phyloP scores from a whole-genome alignment of 35 echinoderm and acorn worm genomes.

The Holothuria glaberrima region DNA sequence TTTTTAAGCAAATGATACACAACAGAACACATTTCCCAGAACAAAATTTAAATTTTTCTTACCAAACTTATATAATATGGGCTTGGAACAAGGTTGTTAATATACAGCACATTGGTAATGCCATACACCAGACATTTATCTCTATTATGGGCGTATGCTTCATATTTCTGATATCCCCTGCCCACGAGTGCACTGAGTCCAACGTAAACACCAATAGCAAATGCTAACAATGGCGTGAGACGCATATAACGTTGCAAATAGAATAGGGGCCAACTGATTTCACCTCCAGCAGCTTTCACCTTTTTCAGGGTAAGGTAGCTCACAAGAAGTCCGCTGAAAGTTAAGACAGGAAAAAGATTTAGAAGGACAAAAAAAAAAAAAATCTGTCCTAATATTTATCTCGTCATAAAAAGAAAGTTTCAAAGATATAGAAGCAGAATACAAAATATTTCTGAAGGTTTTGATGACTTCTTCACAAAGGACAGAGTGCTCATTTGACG shows the following conservation, averaged over 20 bases:
- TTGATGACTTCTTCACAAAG: no score
- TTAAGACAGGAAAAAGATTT: background rate
- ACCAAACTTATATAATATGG: background rate
- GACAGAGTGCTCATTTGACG: no score
- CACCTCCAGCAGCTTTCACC: background rate
- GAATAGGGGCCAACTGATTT: background rate
- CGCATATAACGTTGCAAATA: slow-evolving; percentile 17
- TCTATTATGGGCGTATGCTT: background rate
- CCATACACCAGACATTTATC: background rate
- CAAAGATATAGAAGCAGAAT: no score
- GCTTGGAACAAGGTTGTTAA: slow-evolving; percentile 18
- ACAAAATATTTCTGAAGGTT: no score
- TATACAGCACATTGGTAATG: slow-evolving; percentile 3
- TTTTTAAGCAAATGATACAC: no score
- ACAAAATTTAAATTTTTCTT: no score
- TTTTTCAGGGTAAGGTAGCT: slow-evolving; percentile 4
- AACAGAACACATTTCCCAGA: no score
- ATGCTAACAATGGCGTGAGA: slow-evolving; percentile 7
- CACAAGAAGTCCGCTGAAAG: slow-evolving; percentile 26
- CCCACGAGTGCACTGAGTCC: background rate
- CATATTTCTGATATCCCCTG: background rate
- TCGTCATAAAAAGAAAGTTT: no score
- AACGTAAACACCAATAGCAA: background rate
- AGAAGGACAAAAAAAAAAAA: background rate
- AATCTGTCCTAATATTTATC: background rate